Conservation (phyloP, 2,113 vertebrate species). For the Melanostigma gelatinosum region DNA sequence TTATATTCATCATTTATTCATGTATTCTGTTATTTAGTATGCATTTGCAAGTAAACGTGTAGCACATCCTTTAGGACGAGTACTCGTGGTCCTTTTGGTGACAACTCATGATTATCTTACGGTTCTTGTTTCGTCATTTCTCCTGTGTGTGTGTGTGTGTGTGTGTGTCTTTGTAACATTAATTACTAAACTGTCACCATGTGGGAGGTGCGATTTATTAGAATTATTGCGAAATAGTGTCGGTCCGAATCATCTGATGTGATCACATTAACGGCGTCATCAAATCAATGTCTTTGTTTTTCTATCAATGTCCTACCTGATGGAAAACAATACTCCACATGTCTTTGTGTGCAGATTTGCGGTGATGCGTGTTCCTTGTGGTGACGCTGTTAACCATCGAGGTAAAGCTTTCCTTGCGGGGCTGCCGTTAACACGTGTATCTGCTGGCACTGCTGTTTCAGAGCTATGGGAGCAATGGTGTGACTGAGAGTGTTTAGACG, state of each 20-base stretch:
- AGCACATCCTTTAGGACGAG: background rate
- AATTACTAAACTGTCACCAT: too few species aligned
- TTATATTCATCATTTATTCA: background rate
- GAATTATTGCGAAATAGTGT: background rate
- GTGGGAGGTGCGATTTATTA: background rate
- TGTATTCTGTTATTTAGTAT: background rate
- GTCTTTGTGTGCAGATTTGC: background rate
- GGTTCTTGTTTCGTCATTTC: too few species aligned
- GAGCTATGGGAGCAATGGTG: background rate
- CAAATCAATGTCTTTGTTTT: background rate
- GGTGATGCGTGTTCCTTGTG: too few species aligned
- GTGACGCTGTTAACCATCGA: background rate
- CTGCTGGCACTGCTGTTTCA: background rate
- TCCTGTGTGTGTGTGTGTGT: too few species aligned
- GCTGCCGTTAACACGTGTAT: background rate
- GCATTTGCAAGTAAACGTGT: background rate
- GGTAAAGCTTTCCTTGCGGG: background rate
- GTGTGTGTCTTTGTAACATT: too few species aligned
- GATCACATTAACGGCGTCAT: background rate
- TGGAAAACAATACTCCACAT: background rate
- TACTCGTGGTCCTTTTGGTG: background rate
- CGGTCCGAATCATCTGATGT: background rate
- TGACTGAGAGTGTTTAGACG: background rate
- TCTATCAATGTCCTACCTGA: background rate
- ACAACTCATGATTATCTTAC: background rate